These are phyloP conservation scores for Nymphicus hollandicus DNA, from an alignment of 2,113 vertebrate genomes.

Conservation along the genomic window DNA sequence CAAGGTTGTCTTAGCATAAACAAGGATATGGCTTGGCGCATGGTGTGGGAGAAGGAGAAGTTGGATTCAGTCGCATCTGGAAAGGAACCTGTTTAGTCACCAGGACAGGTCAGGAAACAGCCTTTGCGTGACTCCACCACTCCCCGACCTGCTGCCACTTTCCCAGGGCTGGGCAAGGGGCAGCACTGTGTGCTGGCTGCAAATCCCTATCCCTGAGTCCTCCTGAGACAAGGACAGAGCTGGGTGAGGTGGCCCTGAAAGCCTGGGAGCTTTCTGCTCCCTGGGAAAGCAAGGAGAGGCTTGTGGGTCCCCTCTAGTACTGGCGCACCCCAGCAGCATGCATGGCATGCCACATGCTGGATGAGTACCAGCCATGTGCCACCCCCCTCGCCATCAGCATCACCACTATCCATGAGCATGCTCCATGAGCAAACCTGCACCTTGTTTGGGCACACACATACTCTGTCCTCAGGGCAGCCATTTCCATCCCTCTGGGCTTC, in stretches of 20 bases:
- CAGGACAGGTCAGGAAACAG: not conserved
- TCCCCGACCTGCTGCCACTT: accelerated
- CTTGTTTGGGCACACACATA: accelerated
- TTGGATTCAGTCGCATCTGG: not conserved
- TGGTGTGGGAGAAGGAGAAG: not conserved
- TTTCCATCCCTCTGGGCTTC: not conserved
- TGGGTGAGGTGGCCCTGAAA: not conserved
- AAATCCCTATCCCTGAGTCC: accelerated
- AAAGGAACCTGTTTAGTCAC: not conserved
- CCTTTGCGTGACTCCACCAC: not conserved
- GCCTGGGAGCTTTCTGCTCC: not conserved
- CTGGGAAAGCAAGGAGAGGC: not conserved
- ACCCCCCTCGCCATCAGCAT: not conserved
- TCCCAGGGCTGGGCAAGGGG: not conserved
- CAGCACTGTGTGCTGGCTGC: not conserved
- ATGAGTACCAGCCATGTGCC: accelerated
- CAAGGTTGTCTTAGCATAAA: not conserved
- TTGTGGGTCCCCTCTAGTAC: accelerated
- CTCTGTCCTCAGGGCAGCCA: not conserved
- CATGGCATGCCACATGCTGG: not conserved
- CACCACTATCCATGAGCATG: accelerated
- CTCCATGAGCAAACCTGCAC: not conserved
- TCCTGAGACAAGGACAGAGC: not conserved
- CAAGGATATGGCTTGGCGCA: not conserved
- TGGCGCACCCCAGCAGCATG: not conserved